Percentiles rank a stretch among this genome's conserved stretches.
Conservation (phyloP, 2,888 invertebrate genomes). For the Achlya flavicornis region DNA sequence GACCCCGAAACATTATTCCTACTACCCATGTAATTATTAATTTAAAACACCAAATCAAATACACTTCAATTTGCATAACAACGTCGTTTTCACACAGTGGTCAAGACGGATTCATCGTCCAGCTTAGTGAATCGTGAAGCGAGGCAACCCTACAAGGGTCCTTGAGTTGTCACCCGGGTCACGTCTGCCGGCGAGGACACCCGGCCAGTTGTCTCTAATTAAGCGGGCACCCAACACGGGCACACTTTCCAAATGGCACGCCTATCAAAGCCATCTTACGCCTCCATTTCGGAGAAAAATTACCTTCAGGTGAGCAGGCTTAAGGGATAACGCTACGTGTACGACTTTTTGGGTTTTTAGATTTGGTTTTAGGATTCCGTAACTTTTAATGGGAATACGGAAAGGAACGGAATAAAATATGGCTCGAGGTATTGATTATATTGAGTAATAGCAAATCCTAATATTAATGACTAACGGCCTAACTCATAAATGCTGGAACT, state of each 20-base stretch:
- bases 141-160: conserved; percentile 13
- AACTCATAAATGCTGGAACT: too few species aligned
- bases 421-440: too few species aligned
- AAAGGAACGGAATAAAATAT: too few species aligned
- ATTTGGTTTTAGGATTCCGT: not conserved
- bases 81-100: not conserved
- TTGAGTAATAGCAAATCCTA: too few species aligned
- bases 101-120: not conserved
- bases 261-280: conserved; percentile 53
- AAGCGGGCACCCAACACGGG: conserved; percentile 41
- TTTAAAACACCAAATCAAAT: too few species aligned
- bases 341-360: not conserved
- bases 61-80: not conserved
- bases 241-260: conserved; percentile 42
- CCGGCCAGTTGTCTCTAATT: conserved; percentile 15
- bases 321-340: not conserved
- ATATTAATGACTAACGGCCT: too few species aligned
- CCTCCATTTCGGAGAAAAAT: conserved; percentile 47
- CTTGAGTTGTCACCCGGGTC: conserved; percentile 33
- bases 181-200: conserved; percentile 33
- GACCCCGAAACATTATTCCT: too few species aligned
- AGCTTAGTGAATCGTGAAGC: conserved; percentile 7
- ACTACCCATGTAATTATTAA: too few species aligned
- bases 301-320: conserved; percentile 24
- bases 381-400: too few species aligned